Conservation (phyloP, 1,140 invertebrate genomes). For the Drosophila jambulina region DNA sequence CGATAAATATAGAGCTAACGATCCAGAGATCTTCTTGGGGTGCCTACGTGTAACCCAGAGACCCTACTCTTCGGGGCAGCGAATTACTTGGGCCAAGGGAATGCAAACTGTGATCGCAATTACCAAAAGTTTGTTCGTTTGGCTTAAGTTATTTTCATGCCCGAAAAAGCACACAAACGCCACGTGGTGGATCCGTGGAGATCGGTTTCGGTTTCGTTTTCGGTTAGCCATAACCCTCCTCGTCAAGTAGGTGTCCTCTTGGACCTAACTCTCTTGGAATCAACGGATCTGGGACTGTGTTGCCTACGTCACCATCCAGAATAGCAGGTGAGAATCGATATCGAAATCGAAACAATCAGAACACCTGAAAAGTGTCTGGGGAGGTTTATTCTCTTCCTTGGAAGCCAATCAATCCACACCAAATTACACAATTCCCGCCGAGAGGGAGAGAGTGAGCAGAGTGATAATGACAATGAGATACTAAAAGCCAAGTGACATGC, state of each 20-base stretch:
- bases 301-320: slow-evolving; percentile 1
- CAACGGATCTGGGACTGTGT: slow-evolving; percentile 4
- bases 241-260: slow-evolving; percentile 3
- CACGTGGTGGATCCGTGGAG: slow-evolving; percentile 51
- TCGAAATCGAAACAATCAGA: background rate
- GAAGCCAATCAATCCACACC: slow-evolving; percentile 32
- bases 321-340: slow-evolving; percentile 28
- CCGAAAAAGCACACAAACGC: slow-evolving; percentile 46
- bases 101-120: slow-evolving; percentile 76
- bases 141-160: slow-evolving; percentile 85
- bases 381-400: background rate
- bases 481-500: slow-evolving; percentile 30
- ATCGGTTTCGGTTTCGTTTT: slow-evolving; percentile 4
- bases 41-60: slow-evolving; percentile 35
- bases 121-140: slow-evolving; percentile 84
- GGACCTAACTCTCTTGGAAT: slow-evolving; percentile 16
- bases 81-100: slow-evolving; percentile 85
- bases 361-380: background rate
- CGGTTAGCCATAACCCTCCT: background rate
- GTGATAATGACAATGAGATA: slow-evolving; percentile 61
- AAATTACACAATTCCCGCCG: slow-evolving; percentile 49
- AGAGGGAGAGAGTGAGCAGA: background rate
- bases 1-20: background rate
- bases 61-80: slow-evolving; percentile 49
- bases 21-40: background rate